Percentiles rank a stretch among this genome's conserved stretches.
phyloP scores from a whole-genome alignment of 2,888 invertebrate genomes.

The Phengaris arion region DNA sequence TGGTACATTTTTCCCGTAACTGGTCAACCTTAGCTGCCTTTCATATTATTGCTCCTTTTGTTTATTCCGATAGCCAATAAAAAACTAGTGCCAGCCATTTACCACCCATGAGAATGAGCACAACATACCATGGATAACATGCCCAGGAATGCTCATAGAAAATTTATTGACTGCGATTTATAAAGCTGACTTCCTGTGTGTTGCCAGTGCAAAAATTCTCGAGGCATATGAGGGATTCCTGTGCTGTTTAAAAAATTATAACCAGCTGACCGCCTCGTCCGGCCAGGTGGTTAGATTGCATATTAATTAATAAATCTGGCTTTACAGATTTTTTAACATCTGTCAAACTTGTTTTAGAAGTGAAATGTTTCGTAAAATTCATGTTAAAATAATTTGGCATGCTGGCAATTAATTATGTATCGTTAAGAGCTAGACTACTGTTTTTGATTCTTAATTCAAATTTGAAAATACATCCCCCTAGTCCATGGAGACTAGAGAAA shows the following conservation, averaged over 20 bases:
- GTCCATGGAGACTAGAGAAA: no score
- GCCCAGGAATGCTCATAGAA: slow-evolving; percentile 21
- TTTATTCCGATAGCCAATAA: slow-evolving; percentile 10
- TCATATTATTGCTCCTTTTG: neutral
- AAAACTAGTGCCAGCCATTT: neutral
- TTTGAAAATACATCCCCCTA: neutral
- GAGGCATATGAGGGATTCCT: slow-evolving; percentile 14
- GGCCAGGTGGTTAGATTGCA: slow-evolving; percentile 38
- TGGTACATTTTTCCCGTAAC: neutral
- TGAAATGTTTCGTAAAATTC: neutral
- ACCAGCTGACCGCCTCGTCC: slow-evolving; percentile 42
- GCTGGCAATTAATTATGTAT: neutral
- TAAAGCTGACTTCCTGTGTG: slow-evolving; percentile 23
- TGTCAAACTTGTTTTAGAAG: slow-evolving; percentile 24
- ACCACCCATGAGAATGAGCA: slow-evolving; percentile 22
- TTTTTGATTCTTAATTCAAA: neutral
- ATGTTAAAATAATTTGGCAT: neutral
- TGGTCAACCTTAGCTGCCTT: neutral
- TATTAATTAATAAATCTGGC: slow-evolving; percentile 19
- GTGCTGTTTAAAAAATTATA: slow-evolving; percentile 32
- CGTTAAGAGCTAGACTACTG: neutral
- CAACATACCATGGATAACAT: slow-evolving; percentile 23
- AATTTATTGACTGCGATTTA: slow-evolving; percentile 26
- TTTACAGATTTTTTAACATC: slow-evolving; percentile 27
- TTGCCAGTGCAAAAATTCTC: slow-evolving; percentile 21